Base-by-base conservation (phyloP, 1,140 invertebrate genomes). In the Thalassaphorura encarpata region DNA sequence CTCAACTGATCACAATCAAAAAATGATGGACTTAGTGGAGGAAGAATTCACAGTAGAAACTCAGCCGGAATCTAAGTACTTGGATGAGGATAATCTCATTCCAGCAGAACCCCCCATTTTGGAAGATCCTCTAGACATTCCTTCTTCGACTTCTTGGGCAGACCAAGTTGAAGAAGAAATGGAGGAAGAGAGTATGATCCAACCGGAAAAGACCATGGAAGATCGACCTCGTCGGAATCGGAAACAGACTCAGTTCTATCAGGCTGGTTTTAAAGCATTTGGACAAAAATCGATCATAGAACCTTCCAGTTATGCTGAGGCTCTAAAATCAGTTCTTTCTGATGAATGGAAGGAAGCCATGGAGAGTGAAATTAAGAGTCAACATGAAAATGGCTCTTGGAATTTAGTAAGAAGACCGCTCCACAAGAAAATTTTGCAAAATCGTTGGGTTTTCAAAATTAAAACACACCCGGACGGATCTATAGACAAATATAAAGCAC, bases 321-420 rank as follows among this genome's bases (percentile, higher is more conserved):
- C 65, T 4, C 40, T 66, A 4, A 11, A 2, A 3, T 56, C 45
- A 21, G 11, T 13, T 15, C 45, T 68, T 3, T 31, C n/a, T 1
- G 26, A 60, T 16, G 21, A 57, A 27, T 68, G 65, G 66, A 40
- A 2, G 21, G 49, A 28, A 21, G 64, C 67, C n/a, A 65, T 67
- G 33, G 27, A 61, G 18, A 50, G 54, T 16, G 66, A 68, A 51
- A 33, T 66, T 5, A 13, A 39, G 11, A 59, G 54, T 49, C 52
- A 66, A 13, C 6, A 53, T 16, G 52, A 54, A 51, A 67, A 66
- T 45, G 26, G 61, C 8, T 61, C 66, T 6, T 68, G 67, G 66
- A 36, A 52, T 15, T 56, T 73, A 59, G 69, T 73, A 21, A 39
- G 61, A 36, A 69, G 55, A 45, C 71, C 72, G 18, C 40, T 57